Conservation (phyloP, 2,797 vertebrate genomes). For the Pipistrellus kuhlii region DNA sequence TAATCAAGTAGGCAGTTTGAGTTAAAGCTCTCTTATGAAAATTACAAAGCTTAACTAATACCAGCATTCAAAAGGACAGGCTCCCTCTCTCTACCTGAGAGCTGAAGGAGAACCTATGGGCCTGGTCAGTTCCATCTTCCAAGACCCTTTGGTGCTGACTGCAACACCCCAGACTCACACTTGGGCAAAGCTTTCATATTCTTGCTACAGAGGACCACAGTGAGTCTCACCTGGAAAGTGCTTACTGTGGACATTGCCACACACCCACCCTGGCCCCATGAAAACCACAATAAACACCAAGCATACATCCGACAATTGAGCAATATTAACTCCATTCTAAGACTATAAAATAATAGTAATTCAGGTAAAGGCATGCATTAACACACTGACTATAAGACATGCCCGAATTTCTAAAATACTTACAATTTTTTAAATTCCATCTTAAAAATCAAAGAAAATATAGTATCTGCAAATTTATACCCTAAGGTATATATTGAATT, state of each 20-base stretch:
- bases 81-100: neutral
- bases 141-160: neutral
- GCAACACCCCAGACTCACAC: neutral
- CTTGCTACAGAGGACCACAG: neutral
- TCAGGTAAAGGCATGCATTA: neutral
- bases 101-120: neutral
- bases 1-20: neutral
- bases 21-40: neutral
- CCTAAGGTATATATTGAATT: neutral
- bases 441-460: constrained; percentile 58
- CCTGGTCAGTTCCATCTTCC: neutral
- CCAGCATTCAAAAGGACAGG: neutral
- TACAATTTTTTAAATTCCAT: neutral
- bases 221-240: neutral
- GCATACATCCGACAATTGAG: neutral
- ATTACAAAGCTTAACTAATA: neutral
- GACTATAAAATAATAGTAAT: neutral
- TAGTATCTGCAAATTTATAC: neutral
- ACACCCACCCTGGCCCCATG: neutral
- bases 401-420: neutral
- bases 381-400: neutral
- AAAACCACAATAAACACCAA: neutral
- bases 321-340: neutral
- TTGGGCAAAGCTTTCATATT: neutral
- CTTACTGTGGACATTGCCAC: neutral